Base-by-base conservation (phyloP, 2,113 vertebrate species). In the Bufo gargarizans region DNA sequence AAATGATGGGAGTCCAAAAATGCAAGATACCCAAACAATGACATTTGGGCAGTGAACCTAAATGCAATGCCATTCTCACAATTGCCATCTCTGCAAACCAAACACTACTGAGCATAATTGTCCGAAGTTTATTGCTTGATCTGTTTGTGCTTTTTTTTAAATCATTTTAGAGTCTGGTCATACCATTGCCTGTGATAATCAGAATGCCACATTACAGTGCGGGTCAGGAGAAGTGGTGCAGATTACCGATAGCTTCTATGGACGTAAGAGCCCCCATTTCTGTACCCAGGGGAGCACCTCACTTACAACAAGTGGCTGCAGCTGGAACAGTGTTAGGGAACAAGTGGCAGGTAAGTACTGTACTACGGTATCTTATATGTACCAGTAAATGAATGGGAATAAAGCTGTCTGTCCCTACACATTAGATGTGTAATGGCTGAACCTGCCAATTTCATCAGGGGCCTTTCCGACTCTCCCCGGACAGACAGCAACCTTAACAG, bases 161-260 rank as follows among this genome's bases (percentile, higher is more conserved):
- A 88, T 58, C 79, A 59, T 58, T 69, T 4, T 89, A 99, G 97
- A 96, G 89, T 92, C 90, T 6, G 94, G 94, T 77, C 94, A 90
- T 89, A 94, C 95, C 82, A 91, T 99, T 83, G 96, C 96, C 47
- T 99, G 97, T 81, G 91, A 94, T 4, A 94, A 95, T 47, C 92
- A 93, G 90, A 97, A 96, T 19, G 96, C 94, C 47, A 97, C 96
- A 14, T 84, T 97, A 72, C 95, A 97, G 69, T 99, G 97, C 74
- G 96, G 96, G 19, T 98, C 96, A 0, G 98, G 97, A 90, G 92
- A 97, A 90, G 96, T 97, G 59, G 95, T 99, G 89, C 92, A 96
- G 84, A 92, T 99, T 50, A 95, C 92, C 13, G 95, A 96, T 9
- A 96, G 96, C 71, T 96, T 97, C 93, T 99, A 96, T 0, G 97